phyloP scores from a whole-genome alignment of 2,888 invertebrate genomes.

The Loripinus fragilis region DNA sequence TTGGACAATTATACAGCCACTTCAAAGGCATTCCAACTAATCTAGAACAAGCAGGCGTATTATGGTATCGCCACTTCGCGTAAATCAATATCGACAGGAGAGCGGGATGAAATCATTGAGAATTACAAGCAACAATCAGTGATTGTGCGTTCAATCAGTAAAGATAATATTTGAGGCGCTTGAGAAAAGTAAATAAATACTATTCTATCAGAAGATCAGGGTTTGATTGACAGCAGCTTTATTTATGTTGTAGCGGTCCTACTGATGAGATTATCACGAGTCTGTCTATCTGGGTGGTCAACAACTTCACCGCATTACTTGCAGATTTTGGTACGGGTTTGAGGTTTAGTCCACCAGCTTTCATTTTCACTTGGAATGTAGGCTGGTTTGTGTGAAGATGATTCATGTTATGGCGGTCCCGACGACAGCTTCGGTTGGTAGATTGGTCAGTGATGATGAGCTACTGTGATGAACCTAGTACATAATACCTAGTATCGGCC shows the following conservation, averaged over 20 bases:
- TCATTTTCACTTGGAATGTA: no score
- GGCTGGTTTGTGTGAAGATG: no score
- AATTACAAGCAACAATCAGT: slow-evolving; percentile 18
- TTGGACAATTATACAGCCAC: slow-evolving; percentile 62
- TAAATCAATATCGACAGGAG: slow-evolving; percentile 58
- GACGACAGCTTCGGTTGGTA: no score
- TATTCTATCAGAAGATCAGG: slow-evolving; percentile 16
- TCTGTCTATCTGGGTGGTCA: neutral
- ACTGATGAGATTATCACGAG: neutral
- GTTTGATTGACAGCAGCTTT: slow-evolving; percentile 34
- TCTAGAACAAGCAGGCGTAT: slow-evolving; percentile 53
- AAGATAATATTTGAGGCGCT: slow-evolving; percentile 56
- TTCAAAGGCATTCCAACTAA: slow-evolving; percentile 65
- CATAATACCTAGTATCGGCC: no score
- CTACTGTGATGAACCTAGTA: no score
- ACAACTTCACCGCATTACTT: no score
- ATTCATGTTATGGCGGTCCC: no score
- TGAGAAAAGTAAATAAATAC: slow-evolving; percentile 52
- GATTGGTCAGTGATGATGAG: no score
- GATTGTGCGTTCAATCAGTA: slow-evolving; percentile 37
- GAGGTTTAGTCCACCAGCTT: no score
- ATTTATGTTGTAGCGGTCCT: neutral
- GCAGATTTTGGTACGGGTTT: no score
- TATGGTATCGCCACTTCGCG: slow-evolving; percentile 44
- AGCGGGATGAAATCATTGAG: slow-evolving; percentile 43